Conservation (phyloP, 2,888 invertebrate genomes). For the Aphodius sticticus region DNA sequence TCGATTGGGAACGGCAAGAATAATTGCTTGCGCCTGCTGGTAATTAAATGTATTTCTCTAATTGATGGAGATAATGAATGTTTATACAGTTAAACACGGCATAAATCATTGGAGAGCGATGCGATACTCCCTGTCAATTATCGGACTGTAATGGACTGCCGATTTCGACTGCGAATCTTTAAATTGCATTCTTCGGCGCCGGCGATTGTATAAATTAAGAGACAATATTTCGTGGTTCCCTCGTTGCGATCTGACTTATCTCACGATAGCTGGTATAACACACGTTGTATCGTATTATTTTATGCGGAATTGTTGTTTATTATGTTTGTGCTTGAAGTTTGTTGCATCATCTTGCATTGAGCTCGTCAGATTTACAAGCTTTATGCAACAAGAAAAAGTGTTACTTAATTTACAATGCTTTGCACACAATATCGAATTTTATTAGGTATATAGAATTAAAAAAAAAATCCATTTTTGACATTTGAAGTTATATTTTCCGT, state of each 20-base stretch:
- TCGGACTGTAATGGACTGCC: conserved; percentile 26
- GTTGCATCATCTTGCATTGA: too few relatives aligned
- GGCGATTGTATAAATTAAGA: conserved; percentile 33
- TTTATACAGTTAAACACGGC: conserved; percentile 31
- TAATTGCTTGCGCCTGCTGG: conserved; percentile 31
- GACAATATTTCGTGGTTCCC: conserved; percentile 16
- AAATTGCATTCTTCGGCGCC: conserved; percentile 27
- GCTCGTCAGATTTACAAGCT: too few relatives aligned
- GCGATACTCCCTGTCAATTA: conserved; percentile 36
- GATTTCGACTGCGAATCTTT: conserved; percentile 22
- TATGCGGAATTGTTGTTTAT: too few relatives aligned
- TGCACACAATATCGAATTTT: neutral
- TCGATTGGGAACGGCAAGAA: neutral
- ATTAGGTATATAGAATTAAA: neutral
- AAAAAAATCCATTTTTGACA: neutral
- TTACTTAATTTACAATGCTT: neutral
- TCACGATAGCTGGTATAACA: too few relatives aligned
- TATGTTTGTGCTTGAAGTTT: too few relatives aligned
- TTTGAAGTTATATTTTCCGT: too few relatives aligned
- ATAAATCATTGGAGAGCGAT: conserved; percentile 33
- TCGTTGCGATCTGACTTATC: too few relatives aligned
- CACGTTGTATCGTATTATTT: too few relatives aligned
- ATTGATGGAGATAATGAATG: conserved; percentile 34
- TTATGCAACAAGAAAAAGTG: too few relatives aligned
- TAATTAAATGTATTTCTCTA: conserved; percentile 35